phyloP scores from a whole-genome alignment of 2,888 invertebrate species.

The Zygothrica quintamaculata region DNA sequence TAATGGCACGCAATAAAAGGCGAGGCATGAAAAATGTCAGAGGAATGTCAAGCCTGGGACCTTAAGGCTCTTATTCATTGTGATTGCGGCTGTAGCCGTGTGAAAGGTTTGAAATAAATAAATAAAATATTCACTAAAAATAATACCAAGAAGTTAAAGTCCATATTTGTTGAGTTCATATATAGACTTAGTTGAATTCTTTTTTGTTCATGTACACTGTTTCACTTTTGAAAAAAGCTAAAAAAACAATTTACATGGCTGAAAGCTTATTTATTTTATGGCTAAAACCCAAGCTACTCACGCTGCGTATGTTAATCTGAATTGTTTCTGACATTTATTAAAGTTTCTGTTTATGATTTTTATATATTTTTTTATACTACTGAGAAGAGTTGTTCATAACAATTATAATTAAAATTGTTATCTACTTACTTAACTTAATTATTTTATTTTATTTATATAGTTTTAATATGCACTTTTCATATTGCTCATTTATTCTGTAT shows the following conservation, averaged over 20 bases:
- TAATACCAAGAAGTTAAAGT: slow-evolving; percentile 11
- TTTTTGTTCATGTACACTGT: not conserved
- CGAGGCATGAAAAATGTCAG: slow-evolving; percentile 32
- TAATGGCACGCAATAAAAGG: slow-evolving; percentile 45
- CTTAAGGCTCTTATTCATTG: slow-evolving; percentile 13
- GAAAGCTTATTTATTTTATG: not conserved
- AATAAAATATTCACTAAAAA: slow-evolving; percentile 28
- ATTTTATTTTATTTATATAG: too few species aligned
- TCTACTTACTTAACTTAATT: too few species aligned
- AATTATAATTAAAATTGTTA: too few species aligned
- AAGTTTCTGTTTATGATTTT: too few species aligned
- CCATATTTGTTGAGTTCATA: slow-evolving; percentile 13
- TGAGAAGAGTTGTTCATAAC: too few species aligned
- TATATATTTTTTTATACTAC: too few species aligned
- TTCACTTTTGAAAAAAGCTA: not conserved
- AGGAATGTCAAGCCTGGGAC: slow-evolving; percentile 9
- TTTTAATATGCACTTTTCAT: too few species aligned
- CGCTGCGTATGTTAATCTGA: slow-evolving; percentile 21
- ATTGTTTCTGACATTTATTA: not conserved
- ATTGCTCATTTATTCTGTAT: too few species aligned
- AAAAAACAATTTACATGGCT: not conserved
- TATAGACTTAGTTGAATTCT: slow-evolving; percentile 41
- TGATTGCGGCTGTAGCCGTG: slow-evolving; percentile 27
- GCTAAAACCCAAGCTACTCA: not conserved
- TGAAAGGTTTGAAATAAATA: slow-evolving; percentile 55